Evolutionary conservation across 2,888 invertebrate species (phyloP), one percentile per base, ranked within the genome.

Genomic region (Atherix ibis): DNA sequence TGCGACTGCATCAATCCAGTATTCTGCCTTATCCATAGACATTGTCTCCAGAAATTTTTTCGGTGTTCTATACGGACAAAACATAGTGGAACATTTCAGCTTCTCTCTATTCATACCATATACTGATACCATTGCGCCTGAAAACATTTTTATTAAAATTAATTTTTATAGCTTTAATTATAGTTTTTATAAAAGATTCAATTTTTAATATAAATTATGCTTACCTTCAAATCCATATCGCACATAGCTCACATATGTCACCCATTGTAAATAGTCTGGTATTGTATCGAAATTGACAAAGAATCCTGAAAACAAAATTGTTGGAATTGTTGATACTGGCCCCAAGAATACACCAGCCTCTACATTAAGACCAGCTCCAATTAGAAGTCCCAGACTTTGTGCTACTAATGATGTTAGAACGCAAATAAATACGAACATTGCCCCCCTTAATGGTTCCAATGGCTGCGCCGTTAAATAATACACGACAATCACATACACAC

Each of bases 391-490:
- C 30, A 91, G 67, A 27, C 89, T 88, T 60, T 94, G 94, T 3
- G 91, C 84, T 27, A 92, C 91, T 35, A 94, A 64, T 4, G 91
- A 85, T 18, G 88, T 87, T 32, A 89, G 71, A 40, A 88, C 80
- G 34, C 57, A 58, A 33, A 62, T 62, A 24, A 58, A 47, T 28
- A 61, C 60, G 39, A 62, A 62, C 62, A 62, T 62, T 6, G 52
- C 50, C 8, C 60, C 82, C 34, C 94, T 72, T 39, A 76, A 71
- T 34, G 76, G 67, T 51, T 92, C 88, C 64, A 82, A 72, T n/a
- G 92, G 94, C 58, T 95, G 94, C 6, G 85, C 81, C 17, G 94
- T 92, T 75, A 94, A 80, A 64, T 88, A 89, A 64, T 94, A 95
- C 9, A 92, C 88, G 45, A 92, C 89, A 47, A 82, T 70, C 36